These are phyloP conservation scores for Xiphorhynchus erythropygius DNA, from an alignment of 2,797 vertebrate species.

Conservation along the genomic window DNA sequence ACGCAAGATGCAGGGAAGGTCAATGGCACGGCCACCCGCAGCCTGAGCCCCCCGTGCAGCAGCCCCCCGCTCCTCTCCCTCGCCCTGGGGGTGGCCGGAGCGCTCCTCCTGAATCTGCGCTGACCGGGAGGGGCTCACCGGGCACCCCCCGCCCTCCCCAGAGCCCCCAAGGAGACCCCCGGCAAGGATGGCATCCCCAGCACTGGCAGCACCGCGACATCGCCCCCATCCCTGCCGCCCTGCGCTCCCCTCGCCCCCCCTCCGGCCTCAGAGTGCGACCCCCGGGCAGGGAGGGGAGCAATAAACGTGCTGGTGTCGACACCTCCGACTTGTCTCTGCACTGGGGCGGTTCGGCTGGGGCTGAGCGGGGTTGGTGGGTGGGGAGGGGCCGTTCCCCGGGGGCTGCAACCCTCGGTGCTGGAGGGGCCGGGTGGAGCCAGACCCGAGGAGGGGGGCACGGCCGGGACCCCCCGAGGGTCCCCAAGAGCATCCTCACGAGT, in stretches of 20 bases:
- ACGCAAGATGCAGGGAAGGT: accelerated
- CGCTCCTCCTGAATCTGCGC: background rate
- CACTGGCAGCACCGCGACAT: accelerated
- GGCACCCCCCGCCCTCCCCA: accelerated
- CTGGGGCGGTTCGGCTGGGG: background rate
- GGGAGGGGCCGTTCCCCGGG: accelerated
- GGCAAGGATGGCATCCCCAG: accelerated
- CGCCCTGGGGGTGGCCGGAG: background rate
- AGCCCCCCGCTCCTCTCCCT: background rate
- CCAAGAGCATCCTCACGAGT: no score
- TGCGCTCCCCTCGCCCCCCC: background rate
- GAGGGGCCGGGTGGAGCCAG: background rate
- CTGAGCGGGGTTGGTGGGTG: accelerated
- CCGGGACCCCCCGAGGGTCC: accelerated
- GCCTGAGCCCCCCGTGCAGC: background rate
- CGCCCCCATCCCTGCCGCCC: background rate
- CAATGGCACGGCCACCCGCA: accelerated
- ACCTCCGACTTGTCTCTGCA: no score
- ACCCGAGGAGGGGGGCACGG: no score
- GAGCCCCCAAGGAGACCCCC: no score
- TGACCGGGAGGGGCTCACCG: background rate
- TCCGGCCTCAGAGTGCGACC: accelerated
- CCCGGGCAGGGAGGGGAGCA: background rate
- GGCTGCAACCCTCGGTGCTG: background rate
- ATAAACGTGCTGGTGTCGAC: background rate